These are phyloP conservation scores for Papilio polyxenes DNA, from an alignment of 1,140 invertebrate species.

Conservation along the genomic window DNA sequence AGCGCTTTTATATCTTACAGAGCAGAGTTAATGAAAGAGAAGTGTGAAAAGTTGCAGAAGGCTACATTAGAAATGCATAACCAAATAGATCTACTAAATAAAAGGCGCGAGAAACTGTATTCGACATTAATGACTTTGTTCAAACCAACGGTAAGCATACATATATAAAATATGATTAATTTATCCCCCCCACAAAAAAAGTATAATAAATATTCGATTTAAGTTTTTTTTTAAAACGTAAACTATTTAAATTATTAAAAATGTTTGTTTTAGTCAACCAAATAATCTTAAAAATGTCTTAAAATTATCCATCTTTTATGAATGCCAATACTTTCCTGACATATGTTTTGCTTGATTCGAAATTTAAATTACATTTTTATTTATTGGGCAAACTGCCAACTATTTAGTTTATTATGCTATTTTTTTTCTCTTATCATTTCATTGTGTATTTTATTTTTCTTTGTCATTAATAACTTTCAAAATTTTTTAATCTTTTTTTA, in stretches of 20 bases:
- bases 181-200: neutral
- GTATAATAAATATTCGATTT: neutral
- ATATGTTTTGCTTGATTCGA: neutral
- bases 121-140: neutral
- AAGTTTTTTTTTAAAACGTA: neutral
- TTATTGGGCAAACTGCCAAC: too few species aligned
- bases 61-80: neutral
- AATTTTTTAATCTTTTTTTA: neutral
- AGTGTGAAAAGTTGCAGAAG: conserved; percentile 25
- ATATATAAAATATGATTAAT: neutral
- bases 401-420: neutral
- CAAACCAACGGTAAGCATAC: conserved; percentile 22
- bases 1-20: conserved; percentile 26
- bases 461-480: neutral
- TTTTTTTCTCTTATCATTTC: neutral
- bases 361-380: neutral
- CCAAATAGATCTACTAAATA: conserved; percentile 25
- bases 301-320: neutral
- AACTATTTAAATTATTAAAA: neutral
- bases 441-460: too few species aligned
- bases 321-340: neutral
- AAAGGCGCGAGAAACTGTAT: conserved; percentile 5
- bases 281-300: neutral
- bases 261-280: neutral
- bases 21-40: conserved; percentile 19